These are phyloP conservation scores for Phengaris arion DNA, from an alignment of 2,888 invertebrate genomes.

Conservation along the genomic window DNA sequence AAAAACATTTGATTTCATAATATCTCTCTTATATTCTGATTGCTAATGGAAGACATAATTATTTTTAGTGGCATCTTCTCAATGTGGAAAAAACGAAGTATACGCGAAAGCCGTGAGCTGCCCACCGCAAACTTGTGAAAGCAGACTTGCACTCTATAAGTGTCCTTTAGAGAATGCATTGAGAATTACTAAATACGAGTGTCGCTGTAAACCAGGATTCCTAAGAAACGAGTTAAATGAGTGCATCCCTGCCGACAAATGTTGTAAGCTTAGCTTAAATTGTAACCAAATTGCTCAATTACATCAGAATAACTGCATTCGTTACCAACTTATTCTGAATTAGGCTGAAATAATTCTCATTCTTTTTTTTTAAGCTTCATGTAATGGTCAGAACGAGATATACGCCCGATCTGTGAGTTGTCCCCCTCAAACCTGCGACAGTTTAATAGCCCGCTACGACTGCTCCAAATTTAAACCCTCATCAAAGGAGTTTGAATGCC, in stretches of 20 bases:
- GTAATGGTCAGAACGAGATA: background rate
- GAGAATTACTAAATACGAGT: conserved; percentile 36
- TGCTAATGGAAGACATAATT: background rate
- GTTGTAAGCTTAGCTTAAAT: conserved; percentile 42
- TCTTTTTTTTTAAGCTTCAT: background rate
- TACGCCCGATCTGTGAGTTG: background rate
- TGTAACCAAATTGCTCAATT: too few relatives aligned
- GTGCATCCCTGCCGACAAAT: conserved; percentile 45
- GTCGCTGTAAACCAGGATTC: conserved; percentile 44
- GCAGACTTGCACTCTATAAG: conserved; percentile 37
- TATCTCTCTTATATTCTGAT: background rate
- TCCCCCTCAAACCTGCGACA: background rate
- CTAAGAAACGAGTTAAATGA: conserved; percentile 40
- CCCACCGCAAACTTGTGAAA: conserved; percentile 43
- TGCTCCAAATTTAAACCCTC: background rate
- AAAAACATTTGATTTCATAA: background rate
- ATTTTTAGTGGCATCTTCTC: conserved; percentile 25
- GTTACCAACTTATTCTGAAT: too few relatives aligned
- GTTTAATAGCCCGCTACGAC: background rate
- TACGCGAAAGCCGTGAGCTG: conserved; percentile 44
- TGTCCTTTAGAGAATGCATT: conserved; percentile 39
- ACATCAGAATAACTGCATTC: too few relatives aligned
- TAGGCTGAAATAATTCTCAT: background rate
- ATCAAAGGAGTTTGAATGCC: conserved; percentile 20
- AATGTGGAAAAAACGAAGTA: conserved; percentile 43